These are phyloP conservation scores for Netelia melanura DNA, from an alignment of 2,888 invertebrate genomes.

Conservation along the genomic window DNA sequence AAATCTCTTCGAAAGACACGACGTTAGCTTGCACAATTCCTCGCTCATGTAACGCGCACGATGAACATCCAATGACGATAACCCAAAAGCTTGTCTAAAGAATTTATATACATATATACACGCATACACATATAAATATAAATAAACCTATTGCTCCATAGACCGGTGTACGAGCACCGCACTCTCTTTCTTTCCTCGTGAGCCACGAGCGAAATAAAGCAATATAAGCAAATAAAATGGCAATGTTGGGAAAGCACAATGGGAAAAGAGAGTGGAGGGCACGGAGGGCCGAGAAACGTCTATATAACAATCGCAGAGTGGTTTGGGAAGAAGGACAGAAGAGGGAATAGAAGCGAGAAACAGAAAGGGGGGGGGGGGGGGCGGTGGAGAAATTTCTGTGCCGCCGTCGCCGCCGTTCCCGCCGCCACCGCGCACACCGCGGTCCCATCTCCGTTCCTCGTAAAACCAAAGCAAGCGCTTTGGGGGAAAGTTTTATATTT, in stretches of 20 bases:
- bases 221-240: slow-evolving; percentile 69
- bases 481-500: slow-evolving; percentile 81
- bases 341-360: slow-evolving; percentile 56
- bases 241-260: slow-evolving; percentile 63
- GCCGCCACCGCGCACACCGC: slow-evolving; percentile 54
- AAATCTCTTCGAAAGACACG: slow-evolving; percentile 28
- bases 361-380: slow-evolving; percentile 38
- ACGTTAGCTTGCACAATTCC: slow-evolving; percentile 32
- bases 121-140: no score
- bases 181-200: slow-evolving; percentile 40
- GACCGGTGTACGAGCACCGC: slow-evolving; percentile 9
- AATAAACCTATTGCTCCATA: background rate
- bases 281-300: slow-evolving; percentile 20
- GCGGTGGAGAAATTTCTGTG: slow-evolving; percentile 46
- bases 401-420: slow-evolving; percentile 46
- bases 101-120: background rate
- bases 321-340: slow-evolving; percentile 53
- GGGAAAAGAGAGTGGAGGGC: slow-evolving; percentile 44
- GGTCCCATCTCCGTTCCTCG: slow-evolving; percentile 73
- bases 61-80: slow-evolving; percentile 11
- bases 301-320: slow-evolving; percentile 27
- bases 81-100: background rate
- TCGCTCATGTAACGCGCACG: slow-evolving; percentile 21
- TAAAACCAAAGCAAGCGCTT: slow-evolving; percentile 80
- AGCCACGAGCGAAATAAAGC: slow-evolving; percentile 58